Base-by-base conservation (phyloP, 2,113 vertebrate genomes). In the Benitochromis conjunctus region DNA sequence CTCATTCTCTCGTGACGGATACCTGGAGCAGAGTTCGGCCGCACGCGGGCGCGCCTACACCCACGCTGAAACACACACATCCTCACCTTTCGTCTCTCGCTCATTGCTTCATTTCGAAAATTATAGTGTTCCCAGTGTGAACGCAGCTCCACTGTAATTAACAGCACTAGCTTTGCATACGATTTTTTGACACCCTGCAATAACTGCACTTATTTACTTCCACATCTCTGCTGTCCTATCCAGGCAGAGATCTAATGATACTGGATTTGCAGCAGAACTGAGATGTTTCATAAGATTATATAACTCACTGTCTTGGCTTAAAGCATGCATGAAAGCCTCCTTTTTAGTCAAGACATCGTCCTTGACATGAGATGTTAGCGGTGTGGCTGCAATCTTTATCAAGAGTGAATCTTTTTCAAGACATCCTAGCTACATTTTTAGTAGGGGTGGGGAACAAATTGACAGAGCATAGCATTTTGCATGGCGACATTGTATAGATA, bases 1-100 rank as follows among this genome's bases (percentile, higher is more conserved):
- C 85, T 89, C 89, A 77, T 86, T 90, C 80, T 57, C 83, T 88
- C 60, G 14, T 88, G 79, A 92, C 86, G 90, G 86, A 80, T 90
- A 89, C 86, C 83, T 87, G 85, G 85, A 88, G 81, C 56, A 10
- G 43, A 71, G 83, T 81, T 64, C 79, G 86, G 19, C 84, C 83
- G 85, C 86, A 60, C 62, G 43, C 58, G 31, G 55, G 41, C 79
- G 60, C 24, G 0, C 38, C 10, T 60, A 48, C 62, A 41, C 64
- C 31, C 77, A 78, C 54, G 7, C 80, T 21, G 41, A 31, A 54
- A 41, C 71, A 46, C 85, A 83, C 60, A 36, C n/a, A 13, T 10
- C 41, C 8, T 55, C 56, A 82, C 69, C 26, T 82, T 76, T 66
- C 19, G 4, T 48, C 62, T 38, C 60, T 66, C 12, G 19, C 57